phyloP scores from a whole-genome alignment of 2,797 vertebrate genomes.

The Ceryle rudis region DNA sequence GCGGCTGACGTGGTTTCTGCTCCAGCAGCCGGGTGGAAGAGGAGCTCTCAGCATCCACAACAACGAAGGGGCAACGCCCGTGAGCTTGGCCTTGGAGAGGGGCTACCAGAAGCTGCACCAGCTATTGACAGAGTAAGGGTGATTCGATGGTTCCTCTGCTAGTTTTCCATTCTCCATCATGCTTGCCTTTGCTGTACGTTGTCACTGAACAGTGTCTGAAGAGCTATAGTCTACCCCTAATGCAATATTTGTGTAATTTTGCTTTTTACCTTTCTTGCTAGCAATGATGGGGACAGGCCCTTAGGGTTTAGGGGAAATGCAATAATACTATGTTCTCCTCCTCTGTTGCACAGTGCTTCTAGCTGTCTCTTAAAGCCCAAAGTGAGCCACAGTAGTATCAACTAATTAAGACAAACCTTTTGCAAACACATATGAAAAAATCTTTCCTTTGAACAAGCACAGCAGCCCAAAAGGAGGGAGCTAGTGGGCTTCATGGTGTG shows the following conservation, averaged over 20 bases:
- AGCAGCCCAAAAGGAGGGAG: not conserved
- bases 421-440: not conserved
- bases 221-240: not conserved
- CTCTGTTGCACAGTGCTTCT: not conserved
- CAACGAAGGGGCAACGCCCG: conserved; percentile 89
- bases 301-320: not conserved
- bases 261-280: not conserved
- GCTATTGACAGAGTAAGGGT: conserved; percentile 87
- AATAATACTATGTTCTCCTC: not conserved
- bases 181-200: not conserved
- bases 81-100: conserved; percentile 83
- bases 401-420: conserved; percentile 4
- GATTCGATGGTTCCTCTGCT: conserved; percentile 1
- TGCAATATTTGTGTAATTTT: not conserved
- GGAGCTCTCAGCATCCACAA: conserved; percentile 87
- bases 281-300: not conserved
- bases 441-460: not conserved
- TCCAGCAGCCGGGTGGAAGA: conserved; percentile 89
- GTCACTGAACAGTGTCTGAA: not conserved
- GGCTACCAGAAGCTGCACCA: conserved; percentile 84
- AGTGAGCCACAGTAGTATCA: not conserved
- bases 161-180: accelerated
- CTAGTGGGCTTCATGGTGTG: not conserved
- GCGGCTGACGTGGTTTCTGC: conserved; percentile 86
- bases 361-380: not conserved